A percentile compares a stretch with the other conserved stretches of the same genome.
Evolutionary conservation across 2,113 vertebrate genomes (phyloP).

Genomic region (Cephalopholis sonnerati): DNA sequence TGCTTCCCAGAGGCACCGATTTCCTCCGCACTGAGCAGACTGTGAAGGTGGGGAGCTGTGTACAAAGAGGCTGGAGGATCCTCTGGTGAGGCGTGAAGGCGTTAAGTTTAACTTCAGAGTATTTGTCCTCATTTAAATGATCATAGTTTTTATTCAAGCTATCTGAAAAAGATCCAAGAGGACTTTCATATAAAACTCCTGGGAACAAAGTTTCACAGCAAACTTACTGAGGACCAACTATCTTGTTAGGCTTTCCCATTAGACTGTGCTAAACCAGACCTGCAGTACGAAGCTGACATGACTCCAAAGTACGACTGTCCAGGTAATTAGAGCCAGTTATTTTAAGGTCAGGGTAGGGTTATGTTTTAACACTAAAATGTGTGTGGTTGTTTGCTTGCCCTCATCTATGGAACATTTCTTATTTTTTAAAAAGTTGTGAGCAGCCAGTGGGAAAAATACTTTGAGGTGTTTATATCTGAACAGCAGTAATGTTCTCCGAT

Average conservation of each 20-base stretch:
- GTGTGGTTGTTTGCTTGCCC: neutral
- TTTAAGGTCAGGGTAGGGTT: neutral
- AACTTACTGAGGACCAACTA: neutral
- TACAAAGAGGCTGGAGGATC: conserved; percentile 18
- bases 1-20: conserved; percentile 29
- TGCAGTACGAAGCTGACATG: neutral
- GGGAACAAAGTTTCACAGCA: conserved; percentile 9
- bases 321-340: neutral
- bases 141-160: conserved; percentile 9
- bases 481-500: neutral
- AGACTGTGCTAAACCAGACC: neutral
- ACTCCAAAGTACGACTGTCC: neutral
- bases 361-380: neutral
- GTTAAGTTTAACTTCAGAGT: conserved; percentile 16
- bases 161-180: neutral
- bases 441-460: neutral
- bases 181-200: conserved; percentile 5
- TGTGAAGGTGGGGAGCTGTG: conserved; percentile 33
- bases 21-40: conserved; percentile 24
- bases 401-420: neutral
- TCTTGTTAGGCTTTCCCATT: neutral
- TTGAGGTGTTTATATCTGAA: neutral
- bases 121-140: conserved; percentile 21
- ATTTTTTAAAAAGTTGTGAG: neutral
- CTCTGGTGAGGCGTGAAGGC: conserved; percentile 19